Evolutionary conservation across 2,113 vertebrate genomes (phyloP).

Genomic region (Odobenus rosmarus): DNA sequence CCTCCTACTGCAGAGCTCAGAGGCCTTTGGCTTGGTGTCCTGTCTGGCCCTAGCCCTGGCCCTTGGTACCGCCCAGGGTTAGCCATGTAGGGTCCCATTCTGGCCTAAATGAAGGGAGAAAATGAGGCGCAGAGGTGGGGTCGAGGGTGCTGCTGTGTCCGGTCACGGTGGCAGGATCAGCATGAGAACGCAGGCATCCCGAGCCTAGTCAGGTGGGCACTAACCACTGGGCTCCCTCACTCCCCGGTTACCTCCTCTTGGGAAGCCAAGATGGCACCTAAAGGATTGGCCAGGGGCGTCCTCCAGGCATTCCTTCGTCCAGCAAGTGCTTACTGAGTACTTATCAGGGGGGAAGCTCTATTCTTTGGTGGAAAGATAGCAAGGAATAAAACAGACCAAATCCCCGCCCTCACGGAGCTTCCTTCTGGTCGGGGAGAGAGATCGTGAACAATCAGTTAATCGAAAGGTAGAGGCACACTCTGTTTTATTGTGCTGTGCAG

Average conservation of each 20-base stretch:
- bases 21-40: not conserved
- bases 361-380: not conserved
- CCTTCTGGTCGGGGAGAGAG: not conserved
- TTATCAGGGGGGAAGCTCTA: not conserved
- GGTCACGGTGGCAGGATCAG: not conserved
- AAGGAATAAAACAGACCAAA: not conserved
- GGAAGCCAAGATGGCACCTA: not conserved
- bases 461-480: not conserved
- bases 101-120: not conserved
- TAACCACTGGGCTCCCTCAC: not conserved
- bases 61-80: not conserved
- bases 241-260: not conserved
- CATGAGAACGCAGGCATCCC: not conserved
- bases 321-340: not conserved
- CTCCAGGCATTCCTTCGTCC: not conserved
- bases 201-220: not conserved
- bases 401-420: not conserved
- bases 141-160: not conserved
- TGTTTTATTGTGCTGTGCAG: not conserved
- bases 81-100: not conserved
- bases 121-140: not conserved
- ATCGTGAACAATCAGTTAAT: not conserved
- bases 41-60: not conserved
- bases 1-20: not conserved
- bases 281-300: not conserved